Evolutionary conservation across 2,888 invertebrate genomes (phyloP), one percentile per base, ranked within the genome.

Genomic region (Sialis lutaria): DNA sequence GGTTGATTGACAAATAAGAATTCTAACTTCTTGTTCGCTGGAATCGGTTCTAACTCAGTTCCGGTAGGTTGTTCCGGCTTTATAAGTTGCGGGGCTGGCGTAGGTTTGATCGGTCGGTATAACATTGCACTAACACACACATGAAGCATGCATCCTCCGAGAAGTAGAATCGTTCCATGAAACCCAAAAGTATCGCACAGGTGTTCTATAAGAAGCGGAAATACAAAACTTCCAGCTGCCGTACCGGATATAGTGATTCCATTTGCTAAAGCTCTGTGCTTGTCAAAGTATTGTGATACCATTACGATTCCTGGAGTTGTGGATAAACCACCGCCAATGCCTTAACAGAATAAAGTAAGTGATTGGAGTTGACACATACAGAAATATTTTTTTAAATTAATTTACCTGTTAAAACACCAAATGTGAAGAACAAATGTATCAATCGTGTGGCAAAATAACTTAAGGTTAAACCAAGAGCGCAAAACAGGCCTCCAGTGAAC

Each of bases 241-340:
- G 83, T 84, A 51, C 85, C 85, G 40, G 83, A 83, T 49, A 84
- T 82, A 56, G 84, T 84, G 53, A 85, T 79, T 0, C 85, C 85
- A 57, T 85, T 85, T 0, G 85, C 85, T 50, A 85, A 58, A 0
- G 84, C 84, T 45, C 84, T 75, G 62, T 82, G 82, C 56, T 79
- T 82, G 55, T 82, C 81, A 55, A 85, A 85, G 57, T 85, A 85
- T 52, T 82, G 80, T 0, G 83, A 83, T 0, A 85, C 84, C 50
- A 85, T 81, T 6, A 85, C 82, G 45, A 85, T 82, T 0, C 85
- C 85, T 0, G 85, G 84, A 0, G 85, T 84, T 1, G 84, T 85
- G 0, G 83, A 83, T 0, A 85, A 67, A 0, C 84, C 84, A 1
- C 83, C 83, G 0, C 85, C 85, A 48, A 83, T 79, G 35, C 85